Conservation (phyloP, 2,888 invertebrate species). For the Conchocele bisecta region DNA sequence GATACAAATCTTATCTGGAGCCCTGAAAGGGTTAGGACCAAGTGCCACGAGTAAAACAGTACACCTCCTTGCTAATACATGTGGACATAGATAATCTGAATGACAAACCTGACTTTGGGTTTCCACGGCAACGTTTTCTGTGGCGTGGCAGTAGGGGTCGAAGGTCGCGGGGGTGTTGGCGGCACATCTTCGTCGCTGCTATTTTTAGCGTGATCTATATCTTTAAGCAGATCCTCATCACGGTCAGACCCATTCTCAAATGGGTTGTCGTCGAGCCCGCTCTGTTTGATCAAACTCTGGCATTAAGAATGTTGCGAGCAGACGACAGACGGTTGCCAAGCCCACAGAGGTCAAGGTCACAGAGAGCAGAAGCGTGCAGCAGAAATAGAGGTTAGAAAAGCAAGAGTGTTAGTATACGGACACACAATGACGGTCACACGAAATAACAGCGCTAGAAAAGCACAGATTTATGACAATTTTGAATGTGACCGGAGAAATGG, state of each 20-base stretch:
- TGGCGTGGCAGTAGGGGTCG: constrained; percentile 84
- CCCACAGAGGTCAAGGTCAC: constrained; percentile 51
- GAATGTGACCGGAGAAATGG: too few species aligned
- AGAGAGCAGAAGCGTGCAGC: constrained; percentile 57
- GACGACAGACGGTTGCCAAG: constrained; percentile 40
- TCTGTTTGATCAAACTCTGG: constrained; percentile 93
- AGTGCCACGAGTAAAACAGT: too few species aligned
- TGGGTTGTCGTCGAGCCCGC: constrained; percentile 92
- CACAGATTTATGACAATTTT: too few species aligned
- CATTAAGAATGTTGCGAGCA: constrained; percentile 59
- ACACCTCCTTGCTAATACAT: too few species aligned
- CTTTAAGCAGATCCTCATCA: constrained; percentile 88
- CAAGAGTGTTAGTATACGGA: constrained; percentile 61
- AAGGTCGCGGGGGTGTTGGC: constrained; percentile 85
- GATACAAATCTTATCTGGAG: too few species aligned
- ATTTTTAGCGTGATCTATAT: constrained; percentile 93
- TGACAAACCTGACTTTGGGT: constrained; percentile 94
- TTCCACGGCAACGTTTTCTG: constrained; percentile 93
- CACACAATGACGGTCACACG: too few species aligned
- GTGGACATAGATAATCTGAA: too few species aligned
- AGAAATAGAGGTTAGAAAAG: constrained; percentile 67
- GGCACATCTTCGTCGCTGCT: constrained; percentile 89
- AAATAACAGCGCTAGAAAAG: too few species aligned
- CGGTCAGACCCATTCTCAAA: constrained; percentile 88
- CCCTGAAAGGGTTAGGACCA: too few species aligned